Evolutionary conservation across 2,797 vertebrate species (phyloP).

Genomic region (Leuciscus waleckii): DNA sequence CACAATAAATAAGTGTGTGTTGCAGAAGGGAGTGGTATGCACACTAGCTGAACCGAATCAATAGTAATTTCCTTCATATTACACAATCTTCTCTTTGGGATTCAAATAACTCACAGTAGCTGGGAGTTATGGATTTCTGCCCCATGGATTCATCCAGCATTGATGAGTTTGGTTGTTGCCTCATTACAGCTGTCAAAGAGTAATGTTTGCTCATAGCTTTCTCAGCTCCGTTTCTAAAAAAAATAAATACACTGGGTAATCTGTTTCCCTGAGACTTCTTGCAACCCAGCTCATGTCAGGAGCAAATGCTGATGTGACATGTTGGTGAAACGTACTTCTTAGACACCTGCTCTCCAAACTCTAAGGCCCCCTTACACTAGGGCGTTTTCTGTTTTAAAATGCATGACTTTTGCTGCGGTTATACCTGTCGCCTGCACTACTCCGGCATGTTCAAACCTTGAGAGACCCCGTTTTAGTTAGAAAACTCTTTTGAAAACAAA

Average conservation of each 20-base stretch:
- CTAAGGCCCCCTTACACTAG: too few species aligned
- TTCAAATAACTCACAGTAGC: constrained; percentile 45
- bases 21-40: constrained; percentile 43
- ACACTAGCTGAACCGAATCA: constrained; percentile 51
- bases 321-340: constrained; percentile 21
- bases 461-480: too few species aligned
- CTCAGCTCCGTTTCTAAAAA: constrained; percentile 10
- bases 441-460: too few species aligned
- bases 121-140: constrained; percentile 61
- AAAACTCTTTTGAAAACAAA: too few species aligned
- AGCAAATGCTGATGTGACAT: background rate
- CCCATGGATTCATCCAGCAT: constrained; percentile 56
- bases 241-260: constrained; percentile 5
- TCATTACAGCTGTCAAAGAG: constrained; percentile 60
- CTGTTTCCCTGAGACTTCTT: constrained; percentile 26
- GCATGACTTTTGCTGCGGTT: too few species aligned
- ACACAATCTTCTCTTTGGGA: constrained; percentile 53
- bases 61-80: constrained; percentile 57
- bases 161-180: constrained; percentile 68
- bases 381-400: too few species aligned
- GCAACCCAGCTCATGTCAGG: background rate
- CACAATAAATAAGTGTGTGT: constrained; percentile 29
- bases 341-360: constrained; percentile 38
- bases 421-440: too few species aligned
- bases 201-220: constrained; percentile 41